Percentiles rank a stretch among this genome's conserved stretches.
These are phyloP conservation scores for Heliconius hermathena DNA, from an alignment of 1,140 invertebrate genomes.

Conservation along the genomic window DNA sequence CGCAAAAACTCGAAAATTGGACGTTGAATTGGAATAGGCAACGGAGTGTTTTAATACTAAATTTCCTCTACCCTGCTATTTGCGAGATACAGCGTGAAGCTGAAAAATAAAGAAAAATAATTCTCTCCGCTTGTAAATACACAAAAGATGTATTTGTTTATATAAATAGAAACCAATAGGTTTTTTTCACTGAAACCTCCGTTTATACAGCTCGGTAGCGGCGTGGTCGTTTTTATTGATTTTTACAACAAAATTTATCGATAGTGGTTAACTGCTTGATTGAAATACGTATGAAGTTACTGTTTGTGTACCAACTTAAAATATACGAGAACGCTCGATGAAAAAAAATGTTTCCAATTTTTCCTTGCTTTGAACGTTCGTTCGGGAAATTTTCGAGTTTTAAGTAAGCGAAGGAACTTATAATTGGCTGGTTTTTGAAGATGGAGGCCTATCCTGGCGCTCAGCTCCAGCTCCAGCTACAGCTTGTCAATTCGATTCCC, in stretches of 20 bases:
- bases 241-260: constrained; percentile 13
- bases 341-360: not conserved
- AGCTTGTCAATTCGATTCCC: too few relatives aligned
- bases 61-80: too few relatives aligned
- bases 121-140: too few relatives aligned
- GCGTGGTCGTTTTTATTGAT: not conserved
- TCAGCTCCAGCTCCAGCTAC: too few relatives aligned
- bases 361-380: not conserved
- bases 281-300: constrained; percentile 12
- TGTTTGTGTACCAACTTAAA: not conserved
- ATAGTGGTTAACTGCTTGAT: not conserved
- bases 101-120: too few relatives aligned
- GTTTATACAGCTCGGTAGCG: not conserved
- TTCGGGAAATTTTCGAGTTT: not conserved
- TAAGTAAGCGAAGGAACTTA: not conserved
- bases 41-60: too few relatives aligned
- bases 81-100: too few relatives aligned
- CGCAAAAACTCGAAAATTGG: too few relatives aligned
- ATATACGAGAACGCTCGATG: not conserved
- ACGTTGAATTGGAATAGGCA: too few relatives aligned
- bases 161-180: not conserved
- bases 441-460: too few relatives aligned
- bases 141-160: too few relatives aligned
- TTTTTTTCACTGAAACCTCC: not conserved
- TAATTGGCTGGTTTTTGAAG: not conserved